Base-by-base conservation (phyloP, 1,140 invertebrate species). In the Trissolcus basalis region DNA sequence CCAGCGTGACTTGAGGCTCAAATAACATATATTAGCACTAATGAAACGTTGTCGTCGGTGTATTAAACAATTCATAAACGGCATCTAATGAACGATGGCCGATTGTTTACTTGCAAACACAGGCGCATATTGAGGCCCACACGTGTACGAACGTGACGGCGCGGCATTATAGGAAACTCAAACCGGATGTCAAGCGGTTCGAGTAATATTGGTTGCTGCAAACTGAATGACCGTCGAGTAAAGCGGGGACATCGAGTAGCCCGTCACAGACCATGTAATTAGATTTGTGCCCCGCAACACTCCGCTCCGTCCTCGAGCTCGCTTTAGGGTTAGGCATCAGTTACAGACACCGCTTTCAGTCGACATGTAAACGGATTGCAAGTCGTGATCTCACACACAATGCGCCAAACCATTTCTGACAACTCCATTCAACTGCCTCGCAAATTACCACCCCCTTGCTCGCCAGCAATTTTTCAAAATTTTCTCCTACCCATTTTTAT, bases 241-340 rank as follows among this genome's bases (percentile, higher is more conserved):
- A 56, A 73, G 60, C 61, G 75, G 56, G 56, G 70, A 63, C 77
- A 81, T 85, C 83, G 80, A 84, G 75, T 81, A 82, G 78, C 82
- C 75, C 85, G 84, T 86, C 85, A 83, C 83, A 80, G 85, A 81
- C 79, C 83, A 81, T 85, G 85, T 85, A 85, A 85, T 85, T 85
- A 85, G 83, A 85, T 85, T 85, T 83, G 79, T 80, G 78, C 76
- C 78, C 77, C 77, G 76, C 68, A 15, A 49, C 19, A 43, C 54
- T 63, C 76, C 77, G 51, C 72, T 35, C 47, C 53, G 35, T 49
- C 70, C 70, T 49, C 50, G 16, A 61, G 58, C 73, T 61, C 72
- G 68, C 67, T 75, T 79, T 81, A 79, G 74, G 70, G 77, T 76
- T 74, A 71, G 75, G 78, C 78, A 79, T 80, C 78, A 74, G 81